Evolutionary conservation across 2,888 invertebrate species (phyloP).

Genomic region (Odontocolon sp.): DNA sequence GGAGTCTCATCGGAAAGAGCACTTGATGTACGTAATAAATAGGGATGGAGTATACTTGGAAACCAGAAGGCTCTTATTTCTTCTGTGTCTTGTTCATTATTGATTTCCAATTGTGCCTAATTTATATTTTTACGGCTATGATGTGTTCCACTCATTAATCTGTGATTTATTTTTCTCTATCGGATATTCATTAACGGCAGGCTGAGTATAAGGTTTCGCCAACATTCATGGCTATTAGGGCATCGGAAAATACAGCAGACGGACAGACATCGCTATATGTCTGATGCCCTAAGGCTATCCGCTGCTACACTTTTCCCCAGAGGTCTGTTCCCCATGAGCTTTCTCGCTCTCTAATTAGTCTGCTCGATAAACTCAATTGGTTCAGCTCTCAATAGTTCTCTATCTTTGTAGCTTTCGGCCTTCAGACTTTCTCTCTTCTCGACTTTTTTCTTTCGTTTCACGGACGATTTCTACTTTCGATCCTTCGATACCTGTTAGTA

Average conservation of each 20-base stretch:
- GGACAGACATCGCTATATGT: slow-evolving; percentile 9
- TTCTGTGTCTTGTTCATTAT: slow-evolving; percentile 37
- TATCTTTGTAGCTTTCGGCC: neutral
- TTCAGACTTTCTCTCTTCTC: slow-evolving; percentile 5
- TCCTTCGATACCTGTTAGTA: neutral
- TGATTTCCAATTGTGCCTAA: slow-evolving; percentile 24
- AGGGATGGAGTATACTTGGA: slow-evolving; percentile 70
- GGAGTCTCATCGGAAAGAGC: slow-evolving; percentile 29
- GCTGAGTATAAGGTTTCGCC: slow-evolving; percentile 3
- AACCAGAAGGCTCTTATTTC: slow-evolving; percentile 70
- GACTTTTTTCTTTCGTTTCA: slow-evolving; percentile 15
- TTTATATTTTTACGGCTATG: slow-evolving; percentile 20
- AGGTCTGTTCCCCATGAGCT: slow-evolving; percentile 65
- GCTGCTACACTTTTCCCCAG: slow-evolving; percentile 57
- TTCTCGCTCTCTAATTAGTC: slow-evolving; percentile 74
- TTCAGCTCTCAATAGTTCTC: slow-evolving; percentile 27
- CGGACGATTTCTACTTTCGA: slow-evolving; percentile 3
- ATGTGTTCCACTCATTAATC: slow-evolving; percentile 14
- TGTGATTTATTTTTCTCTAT: slow-evolving; percentile 15
- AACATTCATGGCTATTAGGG: slow-evolving; percentile 30
- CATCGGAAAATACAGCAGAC: neutral
- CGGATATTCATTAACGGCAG: neutral
- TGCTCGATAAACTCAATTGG: slow-evolving; percentile 74
- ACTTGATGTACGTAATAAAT: slow-evolving; percentile 72
- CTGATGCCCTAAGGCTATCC: slow-evolving; percentile 13